Conservation (phyloP, 2,797 vertebrate genomes). For the Rhinichthys osculus region DNA sequence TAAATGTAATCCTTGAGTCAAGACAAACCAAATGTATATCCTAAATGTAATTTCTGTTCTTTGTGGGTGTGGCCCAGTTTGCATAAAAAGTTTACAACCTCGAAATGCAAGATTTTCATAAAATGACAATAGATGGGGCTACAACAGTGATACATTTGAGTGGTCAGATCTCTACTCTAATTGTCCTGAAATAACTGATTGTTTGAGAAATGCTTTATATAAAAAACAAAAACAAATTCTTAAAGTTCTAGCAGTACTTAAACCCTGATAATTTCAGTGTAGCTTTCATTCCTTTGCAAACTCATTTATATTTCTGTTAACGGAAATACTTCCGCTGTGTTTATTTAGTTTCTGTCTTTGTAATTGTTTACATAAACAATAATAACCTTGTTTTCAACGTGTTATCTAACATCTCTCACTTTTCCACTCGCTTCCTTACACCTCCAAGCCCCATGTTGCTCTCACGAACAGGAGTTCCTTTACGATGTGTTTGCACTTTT, state of each 20-base stretch:
- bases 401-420: constrained; percentile 16
- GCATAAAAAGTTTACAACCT: not conserved
- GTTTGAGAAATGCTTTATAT: not conserved
- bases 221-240: not conserved
- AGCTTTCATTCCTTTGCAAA: not conserved
- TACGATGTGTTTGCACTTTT: constrained; percentile 47
- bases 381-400: constrained; percentile 20
- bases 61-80: not conserved
- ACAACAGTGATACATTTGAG: not conserved
- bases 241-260: not conserved
- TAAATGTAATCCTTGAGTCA: not conserved
- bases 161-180: not conserved
- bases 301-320: constrained; percentile 15
- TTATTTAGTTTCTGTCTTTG: constrained; percentile 1
- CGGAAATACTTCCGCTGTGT: not conserved
- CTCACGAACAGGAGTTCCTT: constrained; percentile 30
- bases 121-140: not conserved
- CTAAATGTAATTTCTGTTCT: not conserved
- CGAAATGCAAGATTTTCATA: not conserved
- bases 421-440: constrained; percentile 31
- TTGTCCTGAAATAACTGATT: not conserved
- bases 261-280: not conserved
- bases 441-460: constrained; percentile 15
- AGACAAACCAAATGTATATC: not conserved
- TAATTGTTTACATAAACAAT: constrained; percentile 33